Base-by-base conservation (phyloP, 2,797 vertebrate species). In the Zalophus californianus region DNA sequence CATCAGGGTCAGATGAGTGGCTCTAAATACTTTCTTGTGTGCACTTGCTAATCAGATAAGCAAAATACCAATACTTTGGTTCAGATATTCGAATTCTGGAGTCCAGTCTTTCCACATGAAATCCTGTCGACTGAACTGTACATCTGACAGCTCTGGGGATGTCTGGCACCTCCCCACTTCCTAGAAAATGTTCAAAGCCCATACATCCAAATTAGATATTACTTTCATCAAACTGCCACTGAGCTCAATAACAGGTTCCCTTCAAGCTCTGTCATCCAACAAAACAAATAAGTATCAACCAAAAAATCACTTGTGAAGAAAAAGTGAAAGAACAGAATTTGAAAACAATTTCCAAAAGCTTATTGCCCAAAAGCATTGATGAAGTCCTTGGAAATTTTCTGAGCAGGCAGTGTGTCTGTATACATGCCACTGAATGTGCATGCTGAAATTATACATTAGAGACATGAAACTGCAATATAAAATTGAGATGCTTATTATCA, bases 211-310 rank as follows among this genome's bases (percentile, higher is more conserved):
- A 96, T 90, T 88, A 95, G 86, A 82, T 96, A 84, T 72, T 85
- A 82, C 70, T 93, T 95, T 94, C 73, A 77, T 86, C 73, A 97
- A 92, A 94, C n/a, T 91, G 64, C 38, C 82, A 72, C n/a, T 93
- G 78, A 95, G 32, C 48, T 72, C 89, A 84, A 73, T 85, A 82
- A 93, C 96, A 96, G n/a, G 6, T 82, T 92, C 75, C 16, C 72
- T 85, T 95, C 56, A 83, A 95, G 77, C 29, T 95, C 93, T 97
- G 58, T 72, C 79, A 86, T 94, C 56, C 54, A 95, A 91, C 44
- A 84, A 97, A 97, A 90, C 79, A 95, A 93, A 16, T 90, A 96
- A 94, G 54, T 16, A 94, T 80, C 72, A 85, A 86, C 23, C 62
- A 87, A 94, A 97, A 79, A 68, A 68, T 73, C 21, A 84, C 54